Evolutionary conservation across 2,888 invertebrate species (phyloP).

Genomic region (Atrina japonica): DNA sequence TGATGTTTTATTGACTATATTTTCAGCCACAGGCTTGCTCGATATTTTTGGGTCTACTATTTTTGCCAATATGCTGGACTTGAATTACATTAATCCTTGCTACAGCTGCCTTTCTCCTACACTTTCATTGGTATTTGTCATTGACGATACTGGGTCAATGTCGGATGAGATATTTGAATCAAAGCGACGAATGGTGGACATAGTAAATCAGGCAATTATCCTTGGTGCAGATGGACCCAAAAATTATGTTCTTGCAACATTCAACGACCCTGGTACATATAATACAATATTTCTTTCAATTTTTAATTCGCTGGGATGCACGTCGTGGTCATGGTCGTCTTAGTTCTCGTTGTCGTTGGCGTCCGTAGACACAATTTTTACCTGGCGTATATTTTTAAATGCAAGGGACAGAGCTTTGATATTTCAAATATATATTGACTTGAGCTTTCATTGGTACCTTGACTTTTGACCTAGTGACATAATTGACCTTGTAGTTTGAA

Average conservation of each 20-base stretch:
- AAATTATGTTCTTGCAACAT: conserved; percentile 18
- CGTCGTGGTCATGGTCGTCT: too few relatives aligned
- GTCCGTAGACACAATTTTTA: not conserved
- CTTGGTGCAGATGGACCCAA: conserved; percentile 1
- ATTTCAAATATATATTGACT: not conserved
- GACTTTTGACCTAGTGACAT: too few relatives aligned
- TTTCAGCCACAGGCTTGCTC: conserved; percentile 9
- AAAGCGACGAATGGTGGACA: conserved; percentile 1
- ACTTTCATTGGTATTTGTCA: conserved; percentile 18
- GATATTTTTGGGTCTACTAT: not conserved
- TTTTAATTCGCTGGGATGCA: too few relatives aligned
- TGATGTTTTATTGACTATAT: too few relatives aligned
- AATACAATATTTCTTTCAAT: not conserved
- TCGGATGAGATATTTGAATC: not conserved
- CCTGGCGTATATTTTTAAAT: not conserved
- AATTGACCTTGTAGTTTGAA: too few relatives aligned
- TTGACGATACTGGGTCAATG: conserved; percentile 25
- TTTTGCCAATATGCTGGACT: not conserved
- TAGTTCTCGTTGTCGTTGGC: too few relatives aligned
- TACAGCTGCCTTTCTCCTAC: conserved; percentile 11
- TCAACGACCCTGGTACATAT: conserved; percentile 15
- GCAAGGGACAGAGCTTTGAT: too few relatives aligned
- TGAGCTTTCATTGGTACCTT: not conserved
- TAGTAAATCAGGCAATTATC: not conserved
- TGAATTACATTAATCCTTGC: conserved; percentile 11